Percentiles rank a stretch among this genome's conserved stretches.
Conservation (phyloP, 2,113 vertebrate genomes). For the Odocoileus hemionus region DNA sequence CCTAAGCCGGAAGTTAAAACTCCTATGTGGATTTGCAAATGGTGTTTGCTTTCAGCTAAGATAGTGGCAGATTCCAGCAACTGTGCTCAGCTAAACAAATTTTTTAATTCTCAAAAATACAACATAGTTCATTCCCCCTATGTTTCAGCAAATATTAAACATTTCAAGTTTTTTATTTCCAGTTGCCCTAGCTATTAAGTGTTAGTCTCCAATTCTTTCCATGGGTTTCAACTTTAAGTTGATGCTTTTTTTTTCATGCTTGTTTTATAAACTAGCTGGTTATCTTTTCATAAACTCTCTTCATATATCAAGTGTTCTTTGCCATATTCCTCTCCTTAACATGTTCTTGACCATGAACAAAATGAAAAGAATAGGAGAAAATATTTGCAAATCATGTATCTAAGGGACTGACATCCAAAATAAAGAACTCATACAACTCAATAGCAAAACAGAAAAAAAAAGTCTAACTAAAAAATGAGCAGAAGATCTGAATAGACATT, state of each 20-base stretch:
- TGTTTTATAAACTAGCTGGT: neutral
- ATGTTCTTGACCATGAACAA: neutral
- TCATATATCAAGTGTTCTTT: neutral
- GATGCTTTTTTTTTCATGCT: neutral
- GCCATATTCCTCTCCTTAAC: neutral
- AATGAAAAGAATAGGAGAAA: neutral
- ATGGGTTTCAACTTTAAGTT: neutral
- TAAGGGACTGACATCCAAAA: neutral
- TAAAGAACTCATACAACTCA: neutral
- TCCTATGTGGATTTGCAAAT: neutral
- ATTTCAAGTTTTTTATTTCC: neutral
- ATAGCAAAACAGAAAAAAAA: neutral
- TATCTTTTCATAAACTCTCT: neutral
- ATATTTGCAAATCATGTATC: neutral
- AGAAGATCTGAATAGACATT: neutral
- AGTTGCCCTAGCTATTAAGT: neutral
- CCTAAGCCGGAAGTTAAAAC: too few species aligned
- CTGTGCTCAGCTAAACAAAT: conserved; percentile 3
- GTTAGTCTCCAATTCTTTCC: neutral
- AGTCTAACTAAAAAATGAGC: neutral
- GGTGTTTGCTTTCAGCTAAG: neutral
- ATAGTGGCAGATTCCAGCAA: neutral
- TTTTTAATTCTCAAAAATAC: conserved; percentile 7
- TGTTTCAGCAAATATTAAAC: conserved; percentile 11
- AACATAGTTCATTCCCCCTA: neutral